These are phyloP conservation scores for Tholera decimalis DNA, from an alignment of 2,888 invertebrate species.

Conservation along the genomic window DNA sequence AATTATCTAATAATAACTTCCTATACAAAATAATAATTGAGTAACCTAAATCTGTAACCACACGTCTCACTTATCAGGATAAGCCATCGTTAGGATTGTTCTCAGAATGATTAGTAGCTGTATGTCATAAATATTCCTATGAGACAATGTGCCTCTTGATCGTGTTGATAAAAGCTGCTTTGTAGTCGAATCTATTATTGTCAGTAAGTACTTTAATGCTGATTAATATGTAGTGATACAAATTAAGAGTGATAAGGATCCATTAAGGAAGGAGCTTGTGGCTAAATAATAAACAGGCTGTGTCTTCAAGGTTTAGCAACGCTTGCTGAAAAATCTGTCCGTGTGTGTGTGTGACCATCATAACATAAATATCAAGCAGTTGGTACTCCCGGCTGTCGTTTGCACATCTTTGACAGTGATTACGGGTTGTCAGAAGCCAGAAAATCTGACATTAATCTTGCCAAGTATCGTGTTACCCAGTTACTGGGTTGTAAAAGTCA, in stretches of 20 bases:
- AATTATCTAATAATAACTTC: conserved; percentile 41
- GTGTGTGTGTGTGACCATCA: no score
- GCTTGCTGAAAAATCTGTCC: not conserved
- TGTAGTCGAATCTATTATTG: conserved; percentile 33
- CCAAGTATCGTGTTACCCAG: no score
- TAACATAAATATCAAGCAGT: no score
- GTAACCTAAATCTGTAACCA: conserved; percentile 26
- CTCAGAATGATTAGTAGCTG: conserved; percentile 37
- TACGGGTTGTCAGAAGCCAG: no score
- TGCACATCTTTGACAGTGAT: no score
- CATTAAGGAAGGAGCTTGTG: no score
- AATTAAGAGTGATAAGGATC: conserved; percentile 13
- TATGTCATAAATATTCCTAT: conserved; percentile 34
- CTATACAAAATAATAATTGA: conserved; percentile 36
- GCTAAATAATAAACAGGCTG: no score
- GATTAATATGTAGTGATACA: conserved; percentile 29
- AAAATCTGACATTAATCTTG: no score
- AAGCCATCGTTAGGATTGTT: conserved; percentile 36
- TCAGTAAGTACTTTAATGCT: conserved; percentile 4
- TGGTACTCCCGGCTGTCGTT: no score
- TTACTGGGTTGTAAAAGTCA: no score
- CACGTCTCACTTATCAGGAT: conserved; percentile 26
- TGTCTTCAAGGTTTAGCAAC: no score
- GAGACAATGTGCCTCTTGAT: conserved; percentile 36
- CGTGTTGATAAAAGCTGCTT: conserved; percentile 43